Evolutionary conservation across 2,113 vertebrate species (phyloP), one percentile per base, ranked within the genome.

Genomic region (Ovis canadensis): DNA sequence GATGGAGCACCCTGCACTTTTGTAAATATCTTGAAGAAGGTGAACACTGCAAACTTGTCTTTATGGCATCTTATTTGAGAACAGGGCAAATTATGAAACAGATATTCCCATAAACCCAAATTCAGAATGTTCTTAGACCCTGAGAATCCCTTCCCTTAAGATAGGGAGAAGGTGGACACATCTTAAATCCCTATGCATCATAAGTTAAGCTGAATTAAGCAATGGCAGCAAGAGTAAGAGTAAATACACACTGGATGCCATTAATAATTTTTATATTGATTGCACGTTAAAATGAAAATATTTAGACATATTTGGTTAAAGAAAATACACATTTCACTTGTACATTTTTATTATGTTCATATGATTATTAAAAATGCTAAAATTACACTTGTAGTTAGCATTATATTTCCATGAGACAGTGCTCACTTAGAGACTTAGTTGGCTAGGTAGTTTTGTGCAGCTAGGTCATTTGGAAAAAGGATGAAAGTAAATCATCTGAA

Each of bases 81-180:
- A 94, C 45, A 96, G 43, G 71, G n/a, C 5, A 95, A 92, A 91
- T 97, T 96, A 96, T 71, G 86, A 91, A 80, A 91, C 48, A 93
- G 55, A 92, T 93, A 55, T 91, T 60, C 23, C 40, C 33, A 89
- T 54, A 92, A 97, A 87, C 43, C 43, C 89, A 91, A 84, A 95
- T 74, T 90, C n/a, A 83, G 55, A 88, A 90, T 80, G 29, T 59
- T 77, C 78, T 33, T 86, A 45, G 12, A 29, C 36, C 82, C 62
- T 93, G 29, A 82, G 96, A 95, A 95, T 23, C 29, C 23, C 48
- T 45, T 90, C n/a, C 67, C n/a, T 59, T 91, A 59, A 83, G 55
- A n/a, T 1, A 74, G 54, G 84, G 31, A 96, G 36, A 91, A 78
- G 29, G 43, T 64, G 25, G 40, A 21, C 50, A 90, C 27, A 16